phyloP scores from a whole-genome alignment of 2,113 vertebrate species.

The Emberiza fucata region DNA sequence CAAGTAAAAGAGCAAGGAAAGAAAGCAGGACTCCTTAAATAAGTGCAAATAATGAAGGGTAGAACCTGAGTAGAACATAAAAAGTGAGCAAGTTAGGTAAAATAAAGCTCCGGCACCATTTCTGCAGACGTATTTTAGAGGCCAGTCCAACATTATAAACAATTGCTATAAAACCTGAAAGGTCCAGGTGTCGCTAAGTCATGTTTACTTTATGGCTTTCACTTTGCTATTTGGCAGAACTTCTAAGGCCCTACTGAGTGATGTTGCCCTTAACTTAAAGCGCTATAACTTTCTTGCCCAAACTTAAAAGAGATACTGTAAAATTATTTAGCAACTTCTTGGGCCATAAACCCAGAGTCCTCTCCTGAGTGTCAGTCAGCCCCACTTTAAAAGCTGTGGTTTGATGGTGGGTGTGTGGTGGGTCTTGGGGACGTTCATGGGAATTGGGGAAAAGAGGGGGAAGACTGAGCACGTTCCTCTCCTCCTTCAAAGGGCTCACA shows the following conservation, averaged over 20 bases:
- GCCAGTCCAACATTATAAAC: constrained; percentile 65
- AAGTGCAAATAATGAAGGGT: constrained; percentile 35
- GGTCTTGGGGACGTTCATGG: background rate
- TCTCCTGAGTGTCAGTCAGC: background rate
- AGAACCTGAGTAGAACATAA: constrained; percentile 33
- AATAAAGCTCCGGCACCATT: background rate
- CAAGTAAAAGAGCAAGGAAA: constrained; percentile 42
- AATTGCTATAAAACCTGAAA: constrained; percentile 64
- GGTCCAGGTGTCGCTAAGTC: constrained; percentile 61
- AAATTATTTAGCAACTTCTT: constrained; percentile 62
- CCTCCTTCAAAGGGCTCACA: background rate
- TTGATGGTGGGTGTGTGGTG: background rate
- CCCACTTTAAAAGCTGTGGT: background rate
- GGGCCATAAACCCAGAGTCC: background rate
- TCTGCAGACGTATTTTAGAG: constrained; percentile 52
- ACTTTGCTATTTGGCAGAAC: constrained; percentile 63
- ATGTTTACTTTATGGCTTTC: constrained; percentile 64
- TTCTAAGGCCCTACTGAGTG: constrained; percentile 25
- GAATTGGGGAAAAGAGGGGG: background rate
- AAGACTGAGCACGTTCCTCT: accelerated
- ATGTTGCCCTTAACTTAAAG: constrained; percentile 58
- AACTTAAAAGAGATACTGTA: constrained; percentile 58
- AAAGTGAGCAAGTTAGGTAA: constrained; percentile 8
- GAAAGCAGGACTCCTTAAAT: constrained; percentile 8
- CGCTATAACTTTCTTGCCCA: constrained; percentile 43